Conservation (phyloP, 2,113 vertebrate species). For the Megaptera novaeangliae region DNA sequence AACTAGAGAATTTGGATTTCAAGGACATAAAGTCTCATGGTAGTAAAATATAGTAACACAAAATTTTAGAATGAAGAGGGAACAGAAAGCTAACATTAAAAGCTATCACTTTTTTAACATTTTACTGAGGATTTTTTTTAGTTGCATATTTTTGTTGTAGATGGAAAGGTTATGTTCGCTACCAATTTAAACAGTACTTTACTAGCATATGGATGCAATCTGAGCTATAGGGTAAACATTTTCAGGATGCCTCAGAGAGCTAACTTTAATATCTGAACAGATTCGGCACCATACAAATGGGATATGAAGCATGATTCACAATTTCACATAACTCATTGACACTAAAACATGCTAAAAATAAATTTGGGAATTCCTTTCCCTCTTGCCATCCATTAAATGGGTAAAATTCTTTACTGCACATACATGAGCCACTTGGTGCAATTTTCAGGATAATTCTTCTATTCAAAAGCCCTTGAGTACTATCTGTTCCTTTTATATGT, state of each 20-base stretch:
- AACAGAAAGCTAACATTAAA: constrained; percentile 57
- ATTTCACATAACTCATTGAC: constrained; percentile 63
- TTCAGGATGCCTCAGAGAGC: constrained; percentile 43
- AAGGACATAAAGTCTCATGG: constrained; percentile 65
- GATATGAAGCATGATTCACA: constrained; percentile 58
- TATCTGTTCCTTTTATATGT: constrained; percentile 35
- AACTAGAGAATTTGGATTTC: constrained; percentile 73
- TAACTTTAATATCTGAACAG: constrained; percentile 59
- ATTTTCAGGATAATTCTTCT: constrained; percentile 61
- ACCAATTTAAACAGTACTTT: background rate
- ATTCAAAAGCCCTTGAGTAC: background rate
- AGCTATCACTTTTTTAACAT: constrained; percentile 47
- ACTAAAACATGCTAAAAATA: constrained; percentile 22
- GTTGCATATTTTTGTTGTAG: background rate
- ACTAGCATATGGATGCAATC: background rate
- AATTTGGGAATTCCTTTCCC: constrained; percentile 61
- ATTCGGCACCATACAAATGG: constrained; percentile 32
- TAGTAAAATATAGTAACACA: constrained; percentile 55
- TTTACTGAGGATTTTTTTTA: background rate
- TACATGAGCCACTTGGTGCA: background rate
- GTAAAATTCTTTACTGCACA: background rate
- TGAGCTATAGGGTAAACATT: background rate
- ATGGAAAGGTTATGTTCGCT: background rate
- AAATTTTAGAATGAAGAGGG: constrained; percentile 63
- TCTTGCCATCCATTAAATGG: constrained; percentile 18